Evolutionary conservation across 1,140 invertebrate species (phyloP).

Genomic region (Plectrocnemia conspersa): DNA sequence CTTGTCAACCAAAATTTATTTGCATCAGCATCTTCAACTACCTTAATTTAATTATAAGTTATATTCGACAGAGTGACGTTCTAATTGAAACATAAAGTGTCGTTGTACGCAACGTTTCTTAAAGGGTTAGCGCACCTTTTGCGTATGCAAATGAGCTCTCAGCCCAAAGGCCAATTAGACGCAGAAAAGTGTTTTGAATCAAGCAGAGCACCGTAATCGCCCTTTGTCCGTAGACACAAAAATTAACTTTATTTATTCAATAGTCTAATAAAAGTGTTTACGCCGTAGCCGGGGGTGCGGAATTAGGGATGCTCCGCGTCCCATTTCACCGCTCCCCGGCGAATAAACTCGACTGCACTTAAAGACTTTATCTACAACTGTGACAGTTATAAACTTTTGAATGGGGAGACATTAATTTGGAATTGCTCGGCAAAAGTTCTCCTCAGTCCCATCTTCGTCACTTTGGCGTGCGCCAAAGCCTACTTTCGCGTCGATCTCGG

Average conservation of each 20-base stretch:
- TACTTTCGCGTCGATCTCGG: no score
- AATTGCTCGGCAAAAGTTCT: conserved; percentile 25
- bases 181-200: no score
- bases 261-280: conserved; percentile 27
- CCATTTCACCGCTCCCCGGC: conserved; percentile 20
- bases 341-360: conserved; percentile 30
- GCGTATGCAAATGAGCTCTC: no score
- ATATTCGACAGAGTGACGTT: no score
- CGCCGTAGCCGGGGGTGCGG: conserved; percentile 7
- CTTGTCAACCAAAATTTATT: no score
- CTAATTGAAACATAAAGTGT: no score
- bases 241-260: conserved; percentile 27
- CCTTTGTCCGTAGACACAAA: conserved; percentile 17
- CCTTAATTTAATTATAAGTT: no score
- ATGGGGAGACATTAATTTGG: conserved; percentile 28
- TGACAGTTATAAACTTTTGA: conserved; percentile 31
- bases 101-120: no score
- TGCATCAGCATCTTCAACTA: no score
- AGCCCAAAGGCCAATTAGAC: no score
- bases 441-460: neutral
- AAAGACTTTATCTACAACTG: conserved; percentile 29
- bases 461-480: neutral
- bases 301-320: conserved; percentile 25
- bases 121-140: no score
- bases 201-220: conserved; percentile 12